Percentiles rank a stretch among this genome's conserved stretches.
Conservation (phyloP, 2,797 vertebrate species). For the Acrossocheilus fasciatus region DNA sequence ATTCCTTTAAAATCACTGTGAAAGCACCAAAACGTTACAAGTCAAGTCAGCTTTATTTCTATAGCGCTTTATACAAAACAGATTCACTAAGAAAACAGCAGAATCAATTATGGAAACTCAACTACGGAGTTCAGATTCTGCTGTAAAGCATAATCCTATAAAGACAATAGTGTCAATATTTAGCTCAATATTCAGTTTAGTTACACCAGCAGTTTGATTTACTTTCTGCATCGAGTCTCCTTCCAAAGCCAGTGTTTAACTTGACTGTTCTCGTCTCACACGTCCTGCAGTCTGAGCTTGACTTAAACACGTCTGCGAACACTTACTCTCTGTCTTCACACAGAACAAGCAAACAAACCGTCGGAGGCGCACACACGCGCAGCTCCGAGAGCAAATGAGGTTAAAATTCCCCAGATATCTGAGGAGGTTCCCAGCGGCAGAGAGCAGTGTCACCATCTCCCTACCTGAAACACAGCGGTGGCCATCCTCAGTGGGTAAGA, state of each 20-base stretch:
- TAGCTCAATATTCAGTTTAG: background rate
- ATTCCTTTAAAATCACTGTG: background rate
- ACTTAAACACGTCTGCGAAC: constrained; percentile 57
- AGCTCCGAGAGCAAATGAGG: constrained; percentile 38
- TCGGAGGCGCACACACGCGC: constrained; percentile 40
- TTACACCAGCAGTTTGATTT: background rate
- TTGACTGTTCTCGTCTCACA: background rate
- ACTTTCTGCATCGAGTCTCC: background rate
- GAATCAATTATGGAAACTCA: background rate
- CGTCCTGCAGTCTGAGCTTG: constrained; percentile 32
- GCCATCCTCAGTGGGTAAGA: constrained; percentile 73
- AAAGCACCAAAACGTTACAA: background rate
- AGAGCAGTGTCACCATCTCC: constrained; percentile 48
- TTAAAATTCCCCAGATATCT: constrained; percentile 57
- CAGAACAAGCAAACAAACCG: constrained; percentile 59
- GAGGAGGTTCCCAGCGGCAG: constrained; percentile 37
- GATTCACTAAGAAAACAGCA: no score
- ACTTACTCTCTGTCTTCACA: constrained; percentile 52
- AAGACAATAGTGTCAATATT: background rate
- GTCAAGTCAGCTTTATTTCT: background rate
- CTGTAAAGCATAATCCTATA: background rate
- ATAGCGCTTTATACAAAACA: no score
- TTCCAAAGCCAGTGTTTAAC: constrained; percentile 4
- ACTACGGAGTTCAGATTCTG: background rate
- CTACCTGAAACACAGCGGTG: constrained; percentile 84